Percentiles rank a stretch among this genome's conserved stretches.
phyloP scores from a whole-genome alignment of 2,888 invertebrate species.

The Drosophila affinis region DNA sequence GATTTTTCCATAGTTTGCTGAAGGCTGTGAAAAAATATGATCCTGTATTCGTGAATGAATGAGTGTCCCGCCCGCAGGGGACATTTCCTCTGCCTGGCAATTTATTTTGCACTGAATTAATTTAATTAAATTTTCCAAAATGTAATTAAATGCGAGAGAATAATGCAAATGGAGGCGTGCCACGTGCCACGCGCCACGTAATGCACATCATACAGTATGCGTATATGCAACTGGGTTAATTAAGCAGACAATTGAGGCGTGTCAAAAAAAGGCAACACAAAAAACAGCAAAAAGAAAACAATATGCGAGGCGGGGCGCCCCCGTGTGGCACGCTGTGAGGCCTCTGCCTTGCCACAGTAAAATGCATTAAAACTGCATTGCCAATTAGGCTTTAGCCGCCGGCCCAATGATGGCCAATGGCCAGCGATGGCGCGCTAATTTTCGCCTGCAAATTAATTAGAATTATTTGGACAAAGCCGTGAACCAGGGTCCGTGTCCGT shows the following conservation, averaged over 20 bases:
- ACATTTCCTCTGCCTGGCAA: conserved; percentile 44
- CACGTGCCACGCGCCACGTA: conserved; percentile 47
- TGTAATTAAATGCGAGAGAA: conserved; percentile 73
- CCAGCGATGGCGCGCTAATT: conserved; percentile 54
- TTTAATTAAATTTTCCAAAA: conserved; percentile 78
- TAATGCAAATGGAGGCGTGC: conserved; percentile 65
- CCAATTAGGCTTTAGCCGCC: conserved; percentile 58
- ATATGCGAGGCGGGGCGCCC: neutral
- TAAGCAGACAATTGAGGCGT: conserved; percentile 71
- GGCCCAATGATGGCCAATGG: conserved; percentile 42
- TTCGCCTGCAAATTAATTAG: conserved; percentile 65
- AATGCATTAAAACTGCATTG: conserved; percentile 60
- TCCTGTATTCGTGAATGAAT: neutral
- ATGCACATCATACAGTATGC: conserved; percentile 18
- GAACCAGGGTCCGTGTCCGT: neutral
- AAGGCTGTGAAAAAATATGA: neutral
- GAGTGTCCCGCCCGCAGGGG: neutral
- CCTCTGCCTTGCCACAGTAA: conserved; percentile 42
- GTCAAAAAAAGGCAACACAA: conserved; percentile 23
- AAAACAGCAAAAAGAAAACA: conserved; percentile 14
- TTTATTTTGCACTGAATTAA: conserved; percentile 72
- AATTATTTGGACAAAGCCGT: conserved; percentile 59
- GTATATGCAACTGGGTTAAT: conserved; percentile 78
- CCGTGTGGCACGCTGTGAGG: neutral
- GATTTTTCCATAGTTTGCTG: no score